Base-by-base conservation (phyloP, 2,888 invertebrate species). In the Dicyrtoma fusca region DNA sequence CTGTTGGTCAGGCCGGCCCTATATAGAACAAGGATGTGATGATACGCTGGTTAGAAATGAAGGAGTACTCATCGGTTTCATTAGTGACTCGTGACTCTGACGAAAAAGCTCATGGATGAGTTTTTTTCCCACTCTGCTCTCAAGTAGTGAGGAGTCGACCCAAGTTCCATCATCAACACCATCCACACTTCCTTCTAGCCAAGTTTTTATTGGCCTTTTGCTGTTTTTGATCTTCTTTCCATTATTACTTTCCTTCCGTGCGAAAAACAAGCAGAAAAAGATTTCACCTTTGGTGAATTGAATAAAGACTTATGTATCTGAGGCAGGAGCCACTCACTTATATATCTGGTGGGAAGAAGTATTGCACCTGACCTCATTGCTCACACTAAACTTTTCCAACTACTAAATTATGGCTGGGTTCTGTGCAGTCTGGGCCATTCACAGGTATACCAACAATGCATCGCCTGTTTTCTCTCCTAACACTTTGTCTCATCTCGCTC, bases 11-110 rank as follows among this genome's bases (percentile, higher is more conserved):
- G 21, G 3, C 49, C 3, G 3, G n/a, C 11, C 11, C 49, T 49
- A 49, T 19, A n/a, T 17, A 49, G n/a, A n/a, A 8, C 34, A 3
- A 8, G 34, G 34, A 34, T 34, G 34, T 34, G 34, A 34, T 34
- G 34, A 34, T 34, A 34, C 34, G 34, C 34, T 62, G 34, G 59
- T 26, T 49, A 68, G 66, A 64, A 55, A 26, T 71, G 55, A 63
- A 71, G 71, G 55, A 65, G 64, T 63, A 71, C 71, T 71, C 57
- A 71, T 71, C 51, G 51, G 65, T 71, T 71, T 71, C 71, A 71
- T 71, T 66, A 71, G 71, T n/a, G 51, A 65, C 61, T 65, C 65
- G 65, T 65, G 55, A 59, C 65, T 47, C 47, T 53, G 63, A 71
- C 53, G 45, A 63, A 49, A 44, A 64, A 66, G 42, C 55, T 55